phyloP scores from a whole-genome alignment of 1,140 invertebrate genomes.

The Sarcophaga peregrina region DNA sequence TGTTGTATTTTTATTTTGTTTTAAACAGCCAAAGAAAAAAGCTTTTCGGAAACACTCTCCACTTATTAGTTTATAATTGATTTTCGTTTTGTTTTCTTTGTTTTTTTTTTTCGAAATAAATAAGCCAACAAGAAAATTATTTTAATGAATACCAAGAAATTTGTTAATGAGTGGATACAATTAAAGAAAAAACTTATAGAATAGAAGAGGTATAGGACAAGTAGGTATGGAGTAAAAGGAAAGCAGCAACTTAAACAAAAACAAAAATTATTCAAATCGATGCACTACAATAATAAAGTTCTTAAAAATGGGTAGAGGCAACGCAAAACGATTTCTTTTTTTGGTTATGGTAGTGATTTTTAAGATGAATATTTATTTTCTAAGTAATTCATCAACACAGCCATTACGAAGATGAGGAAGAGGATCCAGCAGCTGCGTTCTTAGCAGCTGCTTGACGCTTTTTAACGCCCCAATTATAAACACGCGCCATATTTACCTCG shows the following conservation, averaged over 20 bases:
- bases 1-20: background rate
- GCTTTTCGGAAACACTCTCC: conserved; percentile 7
- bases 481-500: conserved; percentile 97
- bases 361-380: background rate
- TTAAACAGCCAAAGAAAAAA: background rate
- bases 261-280: background rate
- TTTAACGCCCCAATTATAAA: conserved; percentile 97
- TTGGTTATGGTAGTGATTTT: background rate
- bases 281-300: background rate
- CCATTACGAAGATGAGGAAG: conserved; percentile 39
- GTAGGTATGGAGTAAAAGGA: background rate
- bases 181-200: background rate
- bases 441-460: conserved; percentile 75
- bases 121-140: too few species aligned
- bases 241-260: background rate
- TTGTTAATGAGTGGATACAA: too few species aligned
- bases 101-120: too few species aligned
- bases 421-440: conserved; percentile 45
- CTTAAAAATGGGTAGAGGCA: background rate
- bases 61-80: conserved; percentile 16
- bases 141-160: background rate
- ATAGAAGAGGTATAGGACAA: background rate
- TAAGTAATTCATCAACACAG: background rate
- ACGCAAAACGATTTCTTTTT: background rate
- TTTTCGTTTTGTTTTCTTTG: background rate